Evolutionary conservation across 1,140 invertebrate species (phyloP).

Genomic region (Aphelinus certus): DNA sequence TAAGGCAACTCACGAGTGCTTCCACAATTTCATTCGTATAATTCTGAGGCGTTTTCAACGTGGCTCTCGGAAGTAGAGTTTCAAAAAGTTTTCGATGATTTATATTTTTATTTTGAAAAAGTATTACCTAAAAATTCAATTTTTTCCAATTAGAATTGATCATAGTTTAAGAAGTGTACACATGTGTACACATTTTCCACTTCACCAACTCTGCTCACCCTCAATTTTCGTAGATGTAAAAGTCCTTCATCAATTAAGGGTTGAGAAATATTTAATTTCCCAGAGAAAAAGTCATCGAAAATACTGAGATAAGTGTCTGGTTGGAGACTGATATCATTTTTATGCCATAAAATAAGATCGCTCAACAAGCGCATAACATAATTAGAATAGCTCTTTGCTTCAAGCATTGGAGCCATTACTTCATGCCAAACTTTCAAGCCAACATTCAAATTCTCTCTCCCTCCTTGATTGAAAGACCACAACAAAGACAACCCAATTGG

Average conservation of each 20-base stretch:
- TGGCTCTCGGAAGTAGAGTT: slow-evolving; percentile 60
- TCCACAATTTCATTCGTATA: slow-evolving; percentile 63
- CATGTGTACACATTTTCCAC: too few species aligned
- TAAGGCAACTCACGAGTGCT: slow-evolving; percentile 63
- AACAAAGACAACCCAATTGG: slow-evolving; percentile 79
- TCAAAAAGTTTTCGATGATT: slow-evolving; percentile 63
- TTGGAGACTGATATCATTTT: slow-evolving; percentile 55
- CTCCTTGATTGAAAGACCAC: slow-evolving; percentile 83
- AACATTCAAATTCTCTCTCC: slow-evolving; percentile 72
- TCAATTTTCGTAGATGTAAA: slow-evolving; percentile 59
- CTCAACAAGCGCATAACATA: slow-evolving; percentile 77
- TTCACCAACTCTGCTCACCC: slow-evolving; percentile 44
- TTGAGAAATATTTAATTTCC: slow-evolving; percentile 55
- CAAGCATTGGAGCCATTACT: slow-evolving; percentile 79
- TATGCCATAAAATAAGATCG: slow-evolving; percentile 65
- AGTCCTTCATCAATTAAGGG: slow-evolving; percentile 50
- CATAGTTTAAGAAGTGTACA: too few species aligned
- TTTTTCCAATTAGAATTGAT: too few species aligned
- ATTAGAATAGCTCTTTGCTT: slow-evolving; percentile 76
- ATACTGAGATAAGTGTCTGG: slow-evolving; percentile 61
- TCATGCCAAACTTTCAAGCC: slow-evolving; percentile 86
- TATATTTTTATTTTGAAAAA: slow-evolving; percentile 58
- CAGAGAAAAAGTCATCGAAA: slow-evolving; percentile 59
- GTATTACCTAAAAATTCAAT: slow-evolving; percentile 44
- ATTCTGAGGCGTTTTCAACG: slow-evolving; percentile 51